phyloP scores from a whole-genome alignment of 1,140 invertebrate species.

The Zeugodacus cucurbitae region DNA sequence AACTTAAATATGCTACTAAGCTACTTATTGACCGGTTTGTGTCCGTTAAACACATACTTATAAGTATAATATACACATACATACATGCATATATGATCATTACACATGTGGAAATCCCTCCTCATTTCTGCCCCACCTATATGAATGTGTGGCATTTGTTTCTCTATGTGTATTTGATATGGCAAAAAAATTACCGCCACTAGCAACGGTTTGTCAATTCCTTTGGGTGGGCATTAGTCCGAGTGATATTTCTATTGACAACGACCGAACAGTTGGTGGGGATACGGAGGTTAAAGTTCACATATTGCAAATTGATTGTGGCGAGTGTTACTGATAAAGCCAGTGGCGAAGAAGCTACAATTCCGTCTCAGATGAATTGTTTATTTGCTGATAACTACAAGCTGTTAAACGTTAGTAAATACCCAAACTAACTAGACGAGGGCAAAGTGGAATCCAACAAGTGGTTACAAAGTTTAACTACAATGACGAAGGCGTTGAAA shows the following conservation, averaged over 20 bases:
- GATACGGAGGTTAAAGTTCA: not conserved
- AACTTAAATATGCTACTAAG: not conserved
- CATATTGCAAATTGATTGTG: slow-evolving; percentile 35
- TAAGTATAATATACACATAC: not conserved
- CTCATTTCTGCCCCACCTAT: too few relatives aligned
- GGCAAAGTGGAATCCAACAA: not conserved
- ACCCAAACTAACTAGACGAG: not conserved
- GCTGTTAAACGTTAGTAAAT: not conserved
- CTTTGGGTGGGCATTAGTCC: slow-evolving; percentile 26
- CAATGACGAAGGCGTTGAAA: not conserved
- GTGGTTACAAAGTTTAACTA: not conserved
- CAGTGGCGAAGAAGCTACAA: not conserved
- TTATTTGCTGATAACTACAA: slow-evolving; percentile 35
- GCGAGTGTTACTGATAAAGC: not conserved
- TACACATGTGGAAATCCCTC: too few relatives aligned
- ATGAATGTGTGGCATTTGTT: not conserved
- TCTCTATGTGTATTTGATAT: not conserved
- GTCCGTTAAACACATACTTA: not conserved
- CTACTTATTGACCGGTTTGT: not conserved
- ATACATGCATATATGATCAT: not conserved
- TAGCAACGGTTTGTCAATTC: slow-evolving; percentile 13
- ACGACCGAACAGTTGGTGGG: not conserved
- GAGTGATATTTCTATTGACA: not conserved
- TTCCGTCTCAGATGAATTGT: not conserved
- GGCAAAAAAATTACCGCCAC: not conserved